Evolutionary conservation across 1,140 invertebrate genomes (phyloP), one percentile per base, ranked within the genome.

Genomic region (Acromyrmex heyeri): DNA sequence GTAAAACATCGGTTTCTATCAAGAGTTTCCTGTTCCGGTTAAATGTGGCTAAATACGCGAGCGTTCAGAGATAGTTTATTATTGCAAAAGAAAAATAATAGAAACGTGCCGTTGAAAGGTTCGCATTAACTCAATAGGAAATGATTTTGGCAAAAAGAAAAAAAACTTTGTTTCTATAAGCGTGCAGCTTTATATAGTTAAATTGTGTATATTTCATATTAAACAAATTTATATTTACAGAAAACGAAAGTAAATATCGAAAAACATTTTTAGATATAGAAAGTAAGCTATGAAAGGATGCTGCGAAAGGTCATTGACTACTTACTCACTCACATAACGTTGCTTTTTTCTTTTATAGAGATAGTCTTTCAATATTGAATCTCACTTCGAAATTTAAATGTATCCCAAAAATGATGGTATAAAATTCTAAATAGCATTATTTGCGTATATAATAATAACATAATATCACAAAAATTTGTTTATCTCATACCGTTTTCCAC

Each of bases 1-100:
- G 48, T 53, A 55, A 62, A 83, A 83, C 38, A 8, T 82, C 24
- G 27, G 18, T 50, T 83, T 61, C 38, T 73, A 21, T 38, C 8
- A 69, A 27, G 16, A 57, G 44, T 27, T 61, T 30, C 34, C 34
- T 44, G 16, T 21, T 57, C n/a, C 34, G 10, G 18, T 27, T 48
- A n/a, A 79, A 21, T 18, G 14, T 48, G 2, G 5, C 5, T 48
- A 30, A 21, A 53, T 77, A 48, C 3, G 44, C 12, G 44, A 3
- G 7, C 7, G 24, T 16, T n/a, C 6, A 16, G 3, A 44, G 0
- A 48, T 59, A 82, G 38, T 34, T 82, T 82, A 59, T 82, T 73
- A 48, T 73, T 50, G 12, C 3, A 59, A 82, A 27, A 82, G 1
- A 61, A 21, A 59, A 61, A 48, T 81, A 72, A 57, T 69, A 27